Conservation (phyloP, 2,888 invertebrate genomes). For the Lasioglossum morio region DNA sequence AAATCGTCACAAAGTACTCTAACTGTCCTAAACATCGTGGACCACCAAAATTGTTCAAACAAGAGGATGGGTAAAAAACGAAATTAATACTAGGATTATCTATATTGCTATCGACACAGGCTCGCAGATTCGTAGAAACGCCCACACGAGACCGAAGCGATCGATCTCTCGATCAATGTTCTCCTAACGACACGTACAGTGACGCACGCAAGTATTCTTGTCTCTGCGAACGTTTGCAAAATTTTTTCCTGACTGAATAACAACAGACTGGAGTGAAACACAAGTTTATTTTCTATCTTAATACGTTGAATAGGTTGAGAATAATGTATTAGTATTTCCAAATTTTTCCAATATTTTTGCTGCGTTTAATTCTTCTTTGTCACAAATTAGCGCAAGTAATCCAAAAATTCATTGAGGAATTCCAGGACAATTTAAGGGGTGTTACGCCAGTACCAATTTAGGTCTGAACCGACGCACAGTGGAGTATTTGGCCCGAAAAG, state of each 20-base stretch:
- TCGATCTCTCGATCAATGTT: slow-evolving; percentile 10
- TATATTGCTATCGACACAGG: background rate
- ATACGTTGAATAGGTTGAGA: background rate
- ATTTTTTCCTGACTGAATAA: background rate
- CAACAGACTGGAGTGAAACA: too few species aligned
- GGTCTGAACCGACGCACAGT: too few species aligned
- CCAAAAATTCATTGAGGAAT: too few species aligned
- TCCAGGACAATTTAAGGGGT: background rate
- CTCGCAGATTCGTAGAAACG: background rate
- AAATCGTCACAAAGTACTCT: background rate
- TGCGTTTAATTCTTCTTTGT: too few species aligned
- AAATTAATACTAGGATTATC: background rate
- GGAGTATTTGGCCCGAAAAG: too few species aligned
- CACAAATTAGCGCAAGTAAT: too few species aligned
- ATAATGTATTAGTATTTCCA: too few species aligned
- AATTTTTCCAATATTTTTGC: too few species aligned
- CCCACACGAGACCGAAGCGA: background rate
- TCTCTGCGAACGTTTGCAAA: background rate
- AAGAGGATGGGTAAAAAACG: background rate
- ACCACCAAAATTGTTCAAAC: background rate
- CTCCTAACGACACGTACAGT: background rate
- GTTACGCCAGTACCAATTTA: background rate
- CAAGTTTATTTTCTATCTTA: too few species aligned
- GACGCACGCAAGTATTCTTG: background rate
- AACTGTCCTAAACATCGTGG: background rate